Evolutionary conservation across 2,888 invertebrate genomes (phyloP).

Genomic region (Scaptodrosophila latifasciaeformis): DNA sequence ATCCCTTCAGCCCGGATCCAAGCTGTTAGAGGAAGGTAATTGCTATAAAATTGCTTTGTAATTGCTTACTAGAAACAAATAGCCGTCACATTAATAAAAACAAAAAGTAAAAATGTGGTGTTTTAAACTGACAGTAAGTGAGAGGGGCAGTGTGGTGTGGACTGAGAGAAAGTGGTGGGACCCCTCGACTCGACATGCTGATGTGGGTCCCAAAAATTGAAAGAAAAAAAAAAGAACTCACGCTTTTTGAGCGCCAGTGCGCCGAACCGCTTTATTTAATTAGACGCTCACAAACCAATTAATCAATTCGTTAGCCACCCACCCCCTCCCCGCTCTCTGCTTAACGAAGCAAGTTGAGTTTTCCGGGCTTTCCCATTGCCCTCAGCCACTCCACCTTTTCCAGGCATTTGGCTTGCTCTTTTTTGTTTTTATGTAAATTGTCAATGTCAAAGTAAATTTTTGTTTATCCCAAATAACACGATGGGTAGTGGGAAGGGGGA

Average conservation of each 20-base stretch:
- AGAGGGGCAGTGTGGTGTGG: too few relatives aligned
- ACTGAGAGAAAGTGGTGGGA: neutral
- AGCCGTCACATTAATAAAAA: constrained; percentile 53
- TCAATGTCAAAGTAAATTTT: constrained; percentile 72
- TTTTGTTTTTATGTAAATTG: constrained; percentile 41
- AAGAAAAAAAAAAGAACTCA: too few relatives aligned
- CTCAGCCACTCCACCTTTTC: too few relatives aligned
- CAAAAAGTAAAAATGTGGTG: constrained; percentile 49
- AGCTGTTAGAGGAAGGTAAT: constrained; percentile 62
- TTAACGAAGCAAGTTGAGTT: too few relatives aligned
- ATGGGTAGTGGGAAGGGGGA: too few relatives aligned
- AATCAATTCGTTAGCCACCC: constrained; percentile 59
- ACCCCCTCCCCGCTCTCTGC: neutral
- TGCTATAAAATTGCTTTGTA: constrained; percentile 65
- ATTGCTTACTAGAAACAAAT: constrained; percentile 66
- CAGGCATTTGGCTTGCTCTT: constrained; percentile 29
- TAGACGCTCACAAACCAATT: constrained; percentile 73
- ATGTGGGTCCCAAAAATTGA: constrained; percentile 29
- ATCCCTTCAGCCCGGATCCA: constrained; percentile 44
- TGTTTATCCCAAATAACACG: too few relatives aligned
- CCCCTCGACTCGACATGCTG: constrained; percentile 31
- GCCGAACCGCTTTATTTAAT: constrained; percentile 68
- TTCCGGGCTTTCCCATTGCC: too few relatives aligned
- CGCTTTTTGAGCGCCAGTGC: constrained; percentile 12
- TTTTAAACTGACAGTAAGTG: constrained; percentile 36